These are phyloP conservation scores for Notolabrus celidotus DNA, from an alignment of 2,797 vertebrate genomes.

Conservation along the genomic window DNA sequence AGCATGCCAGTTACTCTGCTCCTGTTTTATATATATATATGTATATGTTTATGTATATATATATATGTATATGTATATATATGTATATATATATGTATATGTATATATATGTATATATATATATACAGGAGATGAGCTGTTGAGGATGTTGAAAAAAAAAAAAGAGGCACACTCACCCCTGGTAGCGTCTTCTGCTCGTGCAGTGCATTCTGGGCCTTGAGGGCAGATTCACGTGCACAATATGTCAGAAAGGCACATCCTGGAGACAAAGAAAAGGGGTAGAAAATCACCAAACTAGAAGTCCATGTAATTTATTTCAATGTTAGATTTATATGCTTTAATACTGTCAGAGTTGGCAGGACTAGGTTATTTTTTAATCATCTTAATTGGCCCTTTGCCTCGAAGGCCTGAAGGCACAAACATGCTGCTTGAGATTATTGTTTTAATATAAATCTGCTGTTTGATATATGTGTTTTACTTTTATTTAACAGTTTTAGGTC, in stretches of 20 bases:
- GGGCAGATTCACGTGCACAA: slow-evolving; percentile 92
- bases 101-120: too few relatives aligned
- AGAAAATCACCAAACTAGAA: slow-evolving; percentile 16
- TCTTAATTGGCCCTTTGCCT: slow-evolving; percentile 25
- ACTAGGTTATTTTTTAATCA: slow-evolving; percentile 30
- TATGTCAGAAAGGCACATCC: slow-evolving; percentile 95
- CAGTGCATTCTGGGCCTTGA: slow-evolving; percentile 94
- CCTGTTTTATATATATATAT: slow-evolving; percentile 11
- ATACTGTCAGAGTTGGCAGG: slow-evolving; percentile 17
- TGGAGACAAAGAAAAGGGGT: slow-evolving; percentile 60
- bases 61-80: too few relatives aligned
- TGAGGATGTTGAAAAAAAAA: slow-evolving; percentile 43
- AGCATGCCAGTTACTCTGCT: slow-evolving; percentile 32
- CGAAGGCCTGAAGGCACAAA: slow-evolving; percentile 30
- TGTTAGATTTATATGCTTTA: slow-evolving; percentile 26
- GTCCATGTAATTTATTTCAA: slow-evolving; percentile 29
- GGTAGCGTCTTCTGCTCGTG: slow-evolving; percentile 95
- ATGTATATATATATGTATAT: too few relatives aligned
- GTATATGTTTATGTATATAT: too few relatives aligned
- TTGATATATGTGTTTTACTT: slow-evolving; percentile 31
- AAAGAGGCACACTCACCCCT: slow-evolving; percentile 88
- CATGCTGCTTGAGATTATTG: slow-evolving; percentile 29
- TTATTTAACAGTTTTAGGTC: slow-evolving; percentile 24
- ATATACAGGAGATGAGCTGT: slow-evolving; percentile 19
- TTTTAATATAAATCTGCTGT: slow-evolving; percentile 37